Base-by-base conservation (phyloP, 2,797 vertebrate species). In the Aeoliscus strigatus region DNA sequence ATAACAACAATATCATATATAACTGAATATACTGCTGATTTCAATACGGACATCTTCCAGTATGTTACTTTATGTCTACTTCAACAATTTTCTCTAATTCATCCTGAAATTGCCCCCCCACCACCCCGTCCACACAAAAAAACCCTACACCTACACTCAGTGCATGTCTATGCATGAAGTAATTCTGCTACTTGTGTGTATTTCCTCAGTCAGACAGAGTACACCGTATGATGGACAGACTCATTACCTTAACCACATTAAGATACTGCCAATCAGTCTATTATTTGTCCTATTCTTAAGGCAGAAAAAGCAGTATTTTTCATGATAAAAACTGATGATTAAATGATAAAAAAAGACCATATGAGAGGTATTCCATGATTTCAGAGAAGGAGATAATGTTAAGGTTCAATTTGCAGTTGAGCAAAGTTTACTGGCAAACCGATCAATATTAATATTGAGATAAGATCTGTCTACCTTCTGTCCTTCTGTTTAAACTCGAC, bases 241-340 rank as follows among this genome's bases (percentile, higher is more conserved):
- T 80, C 81, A 86, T 88, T 86, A 85, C 71, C 57, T 65, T 69
- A 77, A 81, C 70, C 64, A 79, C 66, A 86, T 88, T 86, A 81
- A 32, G 51, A 71, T 81, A 88, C 80, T 85, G 73, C 65, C 79
- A 82, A 87, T 88, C 83, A 86, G 81, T 87, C 76, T 79, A 70
- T 77, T 75, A 72, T 71, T 66, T 80, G 73, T 74, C 68, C 71
- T 81, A 57, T 66, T 66, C 73, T 72, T 44, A 0, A 62, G 68
- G 57, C 55, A 47, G 55, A 69, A 82, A 80, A 79, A 70, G 57
- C 67, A 74, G 71, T 62, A 60, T 77, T 70, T 82, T 65, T 52
- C 68, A 83, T 78, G 54, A 69, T n/a, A n/a, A n/a, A n/a, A n/a
- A n/a, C n/a, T n/a, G n/a, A n/a, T n/a, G n/a, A n/a, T n/a, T n/a